Evolutionary conservation across 2,113 vertebrate genomes (phyloP).

Genomic region (Camarhynchus parvulus): DNA sequence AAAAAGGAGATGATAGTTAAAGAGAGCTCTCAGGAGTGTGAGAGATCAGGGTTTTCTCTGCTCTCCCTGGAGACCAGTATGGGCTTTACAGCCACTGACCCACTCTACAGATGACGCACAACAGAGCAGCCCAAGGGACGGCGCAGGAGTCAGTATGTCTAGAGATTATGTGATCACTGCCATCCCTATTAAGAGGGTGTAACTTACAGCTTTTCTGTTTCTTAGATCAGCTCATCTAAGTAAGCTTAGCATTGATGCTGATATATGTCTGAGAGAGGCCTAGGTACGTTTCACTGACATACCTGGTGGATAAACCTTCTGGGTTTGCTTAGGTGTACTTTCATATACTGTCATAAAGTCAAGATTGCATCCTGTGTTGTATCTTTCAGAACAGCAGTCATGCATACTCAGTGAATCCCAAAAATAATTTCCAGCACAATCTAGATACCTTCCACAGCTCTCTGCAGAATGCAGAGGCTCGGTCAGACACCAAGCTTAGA

Average conservation of each 20-base stretch:
- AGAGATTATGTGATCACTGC: not conserved
- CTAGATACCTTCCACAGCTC: not conserved
- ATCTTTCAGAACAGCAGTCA: not conserved
- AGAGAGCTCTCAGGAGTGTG: not conserved
- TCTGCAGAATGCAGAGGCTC: not conserved
- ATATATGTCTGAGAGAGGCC: not conserved
- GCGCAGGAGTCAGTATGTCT: not conserved
- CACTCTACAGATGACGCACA: constrained; percentile 24
- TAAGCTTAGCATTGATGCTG: not conserved
- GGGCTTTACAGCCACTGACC: constrained; percentile 12
- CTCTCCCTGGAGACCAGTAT: not conserved
- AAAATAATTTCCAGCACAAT: not conserved
- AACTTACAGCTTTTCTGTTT: constrained; percentile 4
- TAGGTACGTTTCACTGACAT: not conserved
- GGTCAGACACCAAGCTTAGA: not conserved
- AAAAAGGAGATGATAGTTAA: not conserved
- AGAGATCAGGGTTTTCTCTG: not conserved
- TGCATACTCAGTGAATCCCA: not conserved
- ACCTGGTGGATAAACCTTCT: not conserved
- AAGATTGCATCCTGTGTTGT: not conserved
- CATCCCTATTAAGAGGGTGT: not conserved
- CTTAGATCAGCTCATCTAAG: not conserved
- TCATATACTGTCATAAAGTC: not conserved
- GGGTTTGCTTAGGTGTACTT: not conserved
- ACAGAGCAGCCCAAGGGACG: not conserved